phyloP scores from a whole-genome alignment of 2,888 invertebrate genomes.

The Lasioglossum lativentre region DNA sequence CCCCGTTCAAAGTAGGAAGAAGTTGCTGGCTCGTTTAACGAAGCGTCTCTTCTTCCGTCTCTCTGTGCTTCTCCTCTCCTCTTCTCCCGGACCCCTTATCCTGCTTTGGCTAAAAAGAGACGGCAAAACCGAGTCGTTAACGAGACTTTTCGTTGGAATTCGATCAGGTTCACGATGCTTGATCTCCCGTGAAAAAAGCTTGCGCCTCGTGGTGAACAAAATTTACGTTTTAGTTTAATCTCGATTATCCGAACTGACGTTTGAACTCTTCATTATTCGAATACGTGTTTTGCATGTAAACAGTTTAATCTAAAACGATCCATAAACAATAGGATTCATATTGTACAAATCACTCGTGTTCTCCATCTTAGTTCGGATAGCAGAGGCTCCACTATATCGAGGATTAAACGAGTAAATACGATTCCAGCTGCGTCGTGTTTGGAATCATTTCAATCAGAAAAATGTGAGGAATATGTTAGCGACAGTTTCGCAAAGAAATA shows the following conservation, averaged over 20 bases:
- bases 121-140: conserved; percentile 25
- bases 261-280: background rate
- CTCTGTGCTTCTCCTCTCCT: background rate
- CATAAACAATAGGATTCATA: background rate
- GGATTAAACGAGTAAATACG: background rate
- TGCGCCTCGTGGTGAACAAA: background rate
- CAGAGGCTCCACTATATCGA: background rate
- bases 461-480: background rate
- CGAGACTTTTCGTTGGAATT: conserved; percentile 30
- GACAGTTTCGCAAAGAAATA: background rate
- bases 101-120: background rate
- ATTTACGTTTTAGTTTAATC: background rate
- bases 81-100: background rate
- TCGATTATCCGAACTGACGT: background rate
- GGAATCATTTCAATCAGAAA: background rate
- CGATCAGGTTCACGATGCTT: conserved; percentile 23
- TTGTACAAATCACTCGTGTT: background rate
- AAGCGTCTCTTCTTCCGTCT: conserved; percentile 16
- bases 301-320: background rate
- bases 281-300: background rate
- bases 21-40: conserved; percentile 45
- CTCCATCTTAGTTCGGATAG: background rate
- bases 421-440: background rate
- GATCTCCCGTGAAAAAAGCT: conserved; percentile 3
- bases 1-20: conserved; percentile 38